A percentile compares a stretch with the other conserved stretches of the same genome.
phyloP scores from a whole-genome alignment of 2,113 vertebrate genomes.

The Eulemur macaco region DNA sequence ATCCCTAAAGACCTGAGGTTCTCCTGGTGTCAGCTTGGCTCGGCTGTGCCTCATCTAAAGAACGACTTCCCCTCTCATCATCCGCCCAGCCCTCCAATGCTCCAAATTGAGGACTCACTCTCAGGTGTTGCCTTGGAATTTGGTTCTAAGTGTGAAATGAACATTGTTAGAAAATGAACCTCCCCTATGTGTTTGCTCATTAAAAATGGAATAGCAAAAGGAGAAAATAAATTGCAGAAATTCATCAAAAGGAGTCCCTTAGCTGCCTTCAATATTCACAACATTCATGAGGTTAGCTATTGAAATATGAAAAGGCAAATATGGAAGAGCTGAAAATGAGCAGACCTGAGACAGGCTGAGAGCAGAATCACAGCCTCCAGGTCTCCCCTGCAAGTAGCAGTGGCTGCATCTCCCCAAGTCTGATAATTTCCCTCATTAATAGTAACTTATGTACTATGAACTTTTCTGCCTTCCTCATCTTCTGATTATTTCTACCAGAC shows the following conservation, averaged over 20 bases:
- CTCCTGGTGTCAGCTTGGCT: neutral
- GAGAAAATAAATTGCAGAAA: neutral
- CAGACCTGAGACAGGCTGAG: neutral
- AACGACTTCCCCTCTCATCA: neutral
- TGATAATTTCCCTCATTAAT: neutral
- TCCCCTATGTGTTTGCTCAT: neutral
- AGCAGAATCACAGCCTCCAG: neutral
- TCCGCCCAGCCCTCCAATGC: neutral
- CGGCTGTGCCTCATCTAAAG: neutral
- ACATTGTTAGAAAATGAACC: neutral
- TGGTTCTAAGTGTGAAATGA: neutral
- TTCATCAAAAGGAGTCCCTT: neutral
- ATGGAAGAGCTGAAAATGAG: neutral
- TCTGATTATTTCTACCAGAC: neutral
- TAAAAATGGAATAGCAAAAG: conserved; percentile 26
- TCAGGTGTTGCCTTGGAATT: neutral
- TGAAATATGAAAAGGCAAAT: neutral
- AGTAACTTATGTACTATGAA: neutral
- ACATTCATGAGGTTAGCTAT: neutral
- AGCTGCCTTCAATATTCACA: neutral
- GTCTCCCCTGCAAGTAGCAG: neutral
- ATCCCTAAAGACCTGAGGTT: neutral
- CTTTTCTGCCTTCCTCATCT: neutral
- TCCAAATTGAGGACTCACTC: neutral
- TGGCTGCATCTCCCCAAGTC: neutral